phyloP scores from a whole-genome alignment of 2,888 invertebrate species.

The Ganaspis brasiliensis region DNA sequence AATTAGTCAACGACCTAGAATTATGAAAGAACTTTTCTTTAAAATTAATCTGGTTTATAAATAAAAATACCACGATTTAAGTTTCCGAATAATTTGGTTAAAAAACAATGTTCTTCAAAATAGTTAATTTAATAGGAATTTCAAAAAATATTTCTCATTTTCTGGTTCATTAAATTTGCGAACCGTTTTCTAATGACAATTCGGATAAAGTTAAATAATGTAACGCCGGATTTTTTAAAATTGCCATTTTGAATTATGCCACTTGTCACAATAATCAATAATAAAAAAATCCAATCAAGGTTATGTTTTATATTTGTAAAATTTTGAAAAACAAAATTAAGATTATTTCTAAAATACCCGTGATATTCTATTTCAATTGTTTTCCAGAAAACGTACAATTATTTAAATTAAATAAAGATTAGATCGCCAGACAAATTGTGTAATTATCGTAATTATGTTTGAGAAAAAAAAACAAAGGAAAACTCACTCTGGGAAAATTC shows the following conservation, averaged over 20 bases:
- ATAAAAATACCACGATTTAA: too few relatives aligned
- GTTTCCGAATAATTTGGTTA: neutral
- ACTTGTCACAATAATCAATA: too few relatives aligned
- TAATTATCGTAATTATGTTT: too few relatives aligned
- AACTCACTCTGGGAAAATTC: slow-evolving; percentile 71
- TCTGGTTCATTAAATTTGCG: too few relatives aligned
- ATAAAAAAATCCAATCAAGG: neutral
- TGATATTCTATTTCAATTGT: neutral
- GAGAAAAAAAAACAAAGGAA: slow-evolving; percentile 19
- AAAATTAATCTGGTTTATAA: neutral
- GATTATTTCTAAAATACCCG: neutral
- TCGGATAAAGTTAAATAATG: too few relatives aligned
- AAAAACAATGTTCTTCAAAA: too few relatives aligned
- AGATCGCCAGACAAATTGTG: neutral
- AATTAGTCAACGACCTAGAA: slow-evolving; percentile 1
- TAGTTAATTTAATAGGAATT: too few relatives aligned
- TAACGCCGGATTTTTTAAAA: too few relatives aligned
- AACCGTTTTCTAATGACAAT: too few relatives aligned
- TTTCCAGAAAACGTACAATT: neutral
- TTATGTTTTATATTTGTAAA: neutral
- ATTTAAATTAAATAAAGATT: neutral
- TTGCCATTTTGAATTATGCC: too few relatives aligned
- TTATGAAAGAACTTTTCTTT: neutral
- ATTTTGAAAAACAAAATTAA: too few relatives aligned
- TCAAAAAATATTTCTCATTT: too few relatives aligned